A percentile compares a stretch with the other conserved stretches of the same genome.
Evolutionary conservation across 2,797 vertebrate genomes (phyloP).

Genomic region (Danio albolineatus): DNA sequence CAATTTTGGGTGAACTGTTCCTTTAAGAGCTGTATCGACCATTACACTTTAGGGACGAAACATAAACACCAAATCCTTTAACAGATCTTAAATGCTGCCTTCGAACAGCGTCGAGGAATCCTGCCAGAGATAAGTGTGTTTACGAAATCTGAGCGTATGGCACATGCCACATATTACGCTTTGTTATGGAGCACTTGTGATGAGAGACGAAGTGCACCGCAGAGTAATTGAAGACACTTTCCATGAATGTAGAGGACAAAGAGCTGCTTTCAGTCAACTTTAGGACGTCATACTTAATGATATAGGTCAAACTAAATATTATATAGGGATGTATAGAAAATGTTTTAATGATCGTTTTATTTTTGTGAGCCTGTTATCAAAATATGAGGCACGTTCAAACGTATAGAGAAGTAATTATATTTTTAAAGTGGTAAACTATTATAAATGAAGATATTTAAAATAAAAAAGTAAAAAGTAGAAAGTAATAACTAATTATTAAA

Average conservation of each 20-base stretch:
- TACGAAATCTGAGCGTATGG: background rate
- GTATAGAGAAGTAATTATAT: background rate
- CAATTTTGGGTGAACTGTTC: too few relatives aligned
- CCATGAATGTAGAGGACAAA: background rate
- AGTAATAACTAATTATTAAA: too few relatives aligned
- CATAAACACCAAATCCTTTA: background rate
- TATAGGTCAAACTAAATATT: background rate
- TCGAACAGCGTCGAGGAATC: background rate
- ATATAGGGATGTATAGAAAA: too few relatives aligned
- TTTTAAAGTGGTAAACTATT: background rate
- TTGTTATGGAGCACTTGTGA: background rate
- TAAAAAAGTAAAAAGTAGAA: too few relatives aligned
- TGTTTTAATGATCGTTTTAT: too few relatives aligned
- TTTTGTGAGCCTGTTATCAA: background rate
- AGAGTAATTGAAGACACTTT: background rate
- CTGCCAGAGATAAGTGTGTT: background rate
- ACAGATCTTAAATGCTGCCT: background rate
- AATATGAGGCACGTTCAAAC: background rate
- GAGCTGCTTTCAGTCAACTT: conserved; percentile 1
- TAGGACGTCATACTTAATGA: background rate
- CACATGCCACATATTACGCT: background rate
- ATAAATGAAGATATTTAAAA: background rate
- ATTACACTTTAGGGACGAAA: background rate
- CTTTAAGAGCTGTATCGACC: background rate
- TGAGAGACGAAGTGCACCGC: background rate